Evolutionary conservation across 1,140 invertebrate species (phyloP), one percentile per base, ranked within the genome.

Genomic region (Drosophila trapezifrons): DNA sequence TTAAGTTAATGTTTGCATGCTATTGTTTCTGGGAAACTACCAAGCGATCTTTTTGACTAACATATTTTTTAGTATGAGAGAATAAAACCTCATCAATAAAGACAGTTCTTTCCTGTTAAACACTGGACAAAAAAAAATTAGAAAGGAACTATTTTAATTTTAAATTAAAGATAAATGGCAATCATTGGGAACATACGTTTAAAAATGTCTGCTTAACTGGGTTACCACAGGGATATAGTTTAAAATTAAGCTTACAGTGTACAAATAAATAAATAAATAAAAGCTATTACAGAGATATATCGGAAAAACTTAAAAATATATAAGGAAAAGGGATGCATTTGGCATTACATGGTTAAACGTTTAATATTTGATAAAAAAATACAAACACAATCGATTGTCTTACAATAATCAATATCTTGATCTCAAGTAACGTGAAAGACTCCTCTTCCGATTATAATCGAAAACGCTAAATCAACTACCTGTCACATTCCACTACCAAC

Each of bases 11-110:
- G 80, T 89, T 87, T 78, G 62, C 77, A 10, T 49, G 56, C 56
- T 78, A 89, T 89, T 89, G 65, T 89, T 89, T 87, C 83, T 84
- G 84, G 69, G 83, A 87, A 87, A 71, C 72, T 67, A 17, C 32
- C 1, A 45, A 40, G 17, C 3, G 13, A 46, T 45, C 8, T 17
- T 25, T 52, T 8, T 9, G 6, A 52, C 18, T 35, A 10, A 32
- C 17, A 35, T 18, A 35, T 20, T 3, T 52, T 20, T n/a, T n/a
- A n/a, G 17, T 35, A 52, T 35, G 32, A 35, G 17, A 37, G n/a
- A 37, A 20, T 51, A 20, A 35, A 51, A 13, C n/a, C 12, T 32
- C 29, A 52, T 38, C 12, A 35, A 35, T 35, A 35, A 12, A 35
- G 10, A 12, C 2, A 4, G 12, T 35, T 35, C 13, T 35, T 4